Conservation (phyloP, 2,113 vertebrate genomes). For the Egretta garzetta region DNA sequence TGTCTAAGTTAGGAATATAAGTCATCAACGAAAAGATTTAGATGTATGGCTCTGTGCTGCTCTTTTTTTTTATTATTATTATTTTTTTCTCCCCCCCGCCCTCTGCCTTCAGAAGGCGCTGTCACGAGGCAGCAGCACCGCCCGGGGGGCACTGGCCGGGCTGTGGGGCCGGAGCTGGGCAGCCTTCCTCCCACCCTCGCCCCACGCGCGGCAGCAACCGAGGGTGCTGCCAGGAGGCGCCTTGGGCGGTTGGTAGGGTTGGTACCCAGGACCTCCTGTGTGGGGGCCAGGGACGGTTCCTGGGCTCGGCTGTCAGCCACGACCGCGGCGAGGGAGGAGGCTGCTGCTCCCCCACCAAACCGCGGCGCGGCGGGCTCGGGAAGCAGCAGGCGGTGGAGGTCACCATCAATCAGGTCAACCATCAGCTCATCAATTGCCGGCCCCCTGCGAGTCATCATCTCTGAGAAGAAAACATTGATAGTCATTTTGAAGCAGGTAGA, state of each 20-base stretch:
- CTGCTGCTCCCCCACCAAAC: neutral
- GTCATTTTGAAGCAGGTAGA: neutral
- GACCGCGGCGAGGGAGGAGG: neutral
- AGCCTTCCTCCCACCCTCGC: neutral
- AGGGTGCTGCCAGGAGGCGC: fast-evolving
- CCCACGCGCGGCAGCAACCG: no score
- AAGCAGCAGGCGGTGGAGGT: neutral
- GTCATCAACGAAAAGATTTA: neutral
- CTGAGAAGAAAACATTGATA: neutral
- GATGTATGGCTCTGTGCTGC: fast-evolving
- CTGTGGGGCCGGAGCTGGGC: neutral
- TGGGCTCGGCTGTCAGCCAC: neutral
- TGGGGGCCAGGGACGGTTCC: neutral
- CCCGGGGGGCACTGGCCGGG: fast-evolving
- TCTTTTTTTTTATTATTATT: no score
- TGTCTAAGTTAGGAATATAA: neutral
- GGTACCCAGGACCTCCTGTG: neutral
- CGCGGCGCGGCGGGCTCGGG: fast-evolving
- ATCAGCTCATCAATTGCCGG: neutral
- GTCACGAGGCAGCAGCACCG: neutral
- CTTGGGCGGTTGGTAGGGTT: neutral
- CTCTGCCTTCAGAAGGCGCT: no score
- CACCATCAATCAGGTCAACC: neutral
- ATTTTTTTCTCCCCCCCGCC: neutral
- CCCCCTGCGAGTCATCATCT: neutral